A percentile compares a stretch with the other conserved stretches of the same genome.
These are phyloP conservation scores for Euphonia xanthogaster DNA, from an alignment of 2,797 vertebrate species.

Conservation along the genomic window DNA sequence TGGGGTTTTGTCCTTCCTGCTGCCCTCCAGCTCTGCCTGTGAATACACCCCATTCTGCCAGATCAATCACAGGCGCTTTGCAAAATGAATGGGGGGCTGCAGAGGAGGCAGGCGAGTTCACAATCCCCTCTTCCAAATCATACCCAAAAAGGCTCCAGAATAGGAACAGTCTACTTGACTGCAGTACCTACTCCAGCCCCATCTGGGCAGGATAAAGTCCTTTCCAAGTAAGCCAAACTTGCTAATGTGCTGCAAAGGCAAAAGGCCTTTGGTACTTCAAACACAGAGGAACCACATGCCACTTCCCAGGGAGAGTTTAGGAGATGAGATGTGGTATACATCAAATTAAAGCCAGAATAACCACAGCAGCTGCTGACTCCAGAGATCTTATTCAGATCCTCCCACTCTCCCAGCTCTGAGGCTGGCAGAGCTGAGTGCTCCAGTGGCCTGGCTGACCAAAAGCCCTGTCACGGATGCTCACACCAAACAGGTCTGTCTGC, in stretches of 20 bases:
- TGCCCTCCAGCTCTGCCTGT: conserved; percentile 30
- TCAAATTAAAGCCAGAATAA: conserved; percentile 39
- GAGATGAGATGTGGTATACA: neutral
- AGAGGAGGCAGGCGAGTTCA: neutral
- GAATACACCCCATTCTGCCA: conserved; percentile 51
- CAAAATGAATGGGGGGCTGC: neutral
- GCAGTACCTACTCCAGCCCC: neutral
- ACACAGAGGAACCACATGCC: conserved; percentile 3
- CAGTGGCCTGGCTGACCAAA: neutral
- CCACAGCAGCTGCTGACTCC: conserved; percentile 34
- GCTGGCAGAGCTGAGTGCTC: neutral
- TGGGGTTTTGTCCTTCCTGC: conserved; percentile 34
- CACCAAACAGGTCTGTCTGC: conserved; percentile 8
- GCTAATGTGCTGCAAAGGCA: neutral
- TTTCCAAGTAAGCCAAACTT: conserved; percentile 24
- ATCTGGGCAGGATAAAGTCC: neutral
- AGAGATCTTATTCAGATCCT: conserved; percentile 9
- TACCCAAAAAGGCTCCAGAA: neutral
- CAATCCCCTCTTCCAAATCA: neutral
- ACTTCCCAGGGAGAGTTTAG: conserved; percentile 39
- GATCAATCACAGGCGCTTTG: conserved; percentile 23
- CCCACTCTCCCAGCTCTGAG: neutral
- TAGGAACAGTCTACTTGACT: neutral
- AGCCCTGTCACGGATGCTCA: neutral
- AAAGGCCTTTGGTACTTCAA: conserved; percentile 26